A percentile compares a stretch with the other conserved stretches of the same genome.
Conservation (phyloP, 2,113 vertebrate species). For the Sminthopsis crassicaudata region DNA sequence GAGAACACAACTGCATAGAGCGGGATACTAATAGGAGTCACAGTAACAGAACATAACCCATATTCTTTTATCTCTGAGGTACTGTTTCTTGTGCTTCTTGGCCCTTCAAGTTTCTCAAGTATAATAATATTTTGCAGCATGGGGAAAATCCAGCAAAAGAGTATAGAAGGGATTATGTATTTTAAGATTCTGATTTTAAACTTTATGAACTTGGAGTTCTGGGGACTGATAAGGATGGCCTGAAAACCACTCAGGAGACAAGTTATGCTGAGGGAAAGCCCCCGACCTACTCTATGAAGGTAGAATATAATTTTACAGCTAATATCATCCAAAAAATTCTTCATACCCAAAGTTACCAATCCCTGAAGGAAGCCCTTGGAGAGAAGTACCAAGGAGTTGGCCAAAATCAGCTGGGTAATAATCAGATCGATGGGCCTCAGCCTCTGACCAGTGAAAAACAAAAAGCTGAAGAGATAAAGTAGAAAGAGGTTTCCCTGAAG, state of each 20-base stretch:
- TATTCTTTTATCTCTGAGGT: not conserved
- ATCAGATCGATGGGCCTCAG: not conserved
- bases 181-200: not conserved
- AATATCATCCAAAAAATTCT: not conserved
- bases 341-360: not conserved
- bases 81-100: not conserved
- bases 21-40: not conserved
- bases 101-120: not conserved
- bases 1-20: not conserved
- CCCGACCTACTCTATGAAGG: not conserved
- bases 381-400: not conserved
- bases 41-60: rapidly evolving
- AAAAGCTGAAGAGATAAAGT: not conserved
- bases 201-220: not conserved
- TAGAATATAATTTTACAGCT: constrained; percentile 16
- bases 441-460: not conserved
- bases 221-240: not conserved
- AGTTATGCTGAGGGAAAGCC: not conserved
- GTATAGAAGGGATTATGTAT: not conserved
- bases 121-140: not conserved
- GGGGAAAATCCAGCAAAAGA: not conserved
- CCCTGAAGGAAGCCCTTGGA: not conserved
- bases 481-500: not conserved
- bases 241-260: constrained; percentile 19
- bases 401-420: not conserved